phyloP scores from a whole-genome alignment of 2,797 vertebrate genomes.

The Arctocebus calabarensis region DNA sequence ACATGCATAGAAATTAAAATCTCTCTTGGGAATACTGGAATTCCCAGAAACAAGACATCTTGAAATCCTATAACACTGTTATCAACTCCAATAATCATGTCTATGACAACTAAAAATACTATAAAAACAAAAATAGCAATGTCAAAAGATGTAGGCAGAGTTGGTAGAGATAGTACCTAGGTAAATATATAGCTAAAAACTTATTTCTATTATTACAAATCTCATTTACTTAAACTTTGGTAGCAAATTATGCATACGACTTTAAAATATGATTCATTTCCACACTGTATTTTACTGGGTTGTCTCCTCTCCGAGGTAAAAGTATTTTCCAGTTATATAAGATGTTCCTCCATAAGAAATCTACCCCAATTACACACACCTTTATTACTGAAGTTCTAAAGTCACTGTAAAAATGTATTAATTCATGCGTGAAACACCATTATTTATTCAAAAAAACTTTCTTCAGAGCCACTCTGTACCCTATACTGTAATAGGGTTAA shows the following conservation, averaged over 20 bases:
- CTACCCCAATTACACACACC: neutral
- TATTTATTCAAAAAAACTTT: conserved; percentile 14
- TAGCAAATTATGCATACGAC: neutral
- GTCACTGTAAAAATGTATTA: conserved; percentile 27
- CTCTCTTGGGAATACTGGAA: neutral
- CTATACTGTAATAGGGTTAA: neutral
- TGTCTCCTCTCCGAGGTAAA: neutral
- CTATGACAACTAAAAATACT: neutral
- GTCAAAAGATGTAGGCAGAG: neutral
- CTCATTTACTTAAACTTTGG: conserved; percentile 10
- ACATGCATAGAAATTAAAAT: neutral
- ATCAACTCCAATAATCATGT: neutral
- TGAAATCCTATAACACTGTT: neutral
- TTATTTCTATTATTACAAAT: neutral
- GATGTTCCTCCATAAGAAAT: neutral
- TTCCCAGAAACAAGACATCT: neutral
- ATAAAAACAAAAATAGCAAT: neutral
- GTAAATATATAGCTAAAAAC: neutral
- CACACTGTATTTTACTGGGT: neutral
- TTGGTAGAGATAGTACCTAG: neutral
- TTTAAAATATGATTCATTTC: conserved; percentile 9
- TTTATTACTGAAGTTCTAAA: conserved; percentile 24
- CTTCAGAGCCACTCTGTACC: neutral
- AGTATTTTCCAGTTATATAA: conserved; percentile 30
- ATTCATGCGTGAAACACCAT: conserved; percentile 17